Evolutionary conservation across 1,140 invertebrate species (phyloP), one percentile per base, ranked within the genome.

Genomic region (Ericerus pela): DNA sequence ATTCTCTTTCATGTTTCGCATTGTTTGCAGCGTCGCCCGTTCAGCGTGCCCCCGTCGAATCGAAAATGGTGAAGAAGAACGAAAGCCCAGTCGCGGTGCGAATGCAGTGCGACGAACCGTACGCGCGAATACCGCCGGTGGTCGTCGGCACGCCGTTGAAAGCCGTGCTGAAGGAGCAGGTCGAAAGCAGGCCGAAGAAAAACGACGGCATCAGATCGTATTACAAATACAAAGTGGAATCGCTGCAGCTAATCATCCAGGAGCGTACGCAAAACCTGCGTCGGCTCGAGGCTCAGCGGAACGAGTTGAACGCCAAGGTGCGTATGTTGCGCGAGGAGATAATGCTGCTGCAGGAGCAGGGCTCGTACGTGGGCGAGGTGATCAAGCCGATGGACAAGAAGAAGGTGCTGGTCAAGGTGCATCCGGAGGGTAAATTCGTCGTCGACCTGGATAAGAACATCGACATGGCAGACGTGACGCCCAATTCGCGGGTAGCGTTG

Each of bases 331-430:
- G 96, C 14, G 96, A 99, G 71, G 96, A 99, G 68, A 72, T 99
- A 0, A 95, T 98, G 71, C 76, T 98, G 11, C 74, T 99, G 11
- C 96, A 99, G 73, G 96, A 99, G 67, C 96, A 99, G 73, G 96
- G 96, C 10, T 97, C 93, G 11, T 99, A 99, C 73, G 96, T 99
- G 4, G 96, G 96, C 11, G 96, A 99, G 75, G 96, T 99, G 27
- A 93, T 98, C 0, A 99, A 99, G 69, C 92, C 93, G 0, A 99
- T 99, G 95, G 96, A 99, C 68, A 99, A 99, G 69, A 99, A 99
- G 71, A 99, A 99, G 73, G 96, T 99, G 2, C 73, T 99, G 0
- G 96, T 99, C 0, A 99, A 99, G 75, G 94, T 99, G 11, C 96
- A 99, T 73, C 96, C 96, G 1, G 96, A 99, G 75, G 96, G 96